These are phyloP conservation scores for Allolobophora icterica DNA, from an alignment of 2,888 invertebrate species.

Conservation along the genomic window DNA sequence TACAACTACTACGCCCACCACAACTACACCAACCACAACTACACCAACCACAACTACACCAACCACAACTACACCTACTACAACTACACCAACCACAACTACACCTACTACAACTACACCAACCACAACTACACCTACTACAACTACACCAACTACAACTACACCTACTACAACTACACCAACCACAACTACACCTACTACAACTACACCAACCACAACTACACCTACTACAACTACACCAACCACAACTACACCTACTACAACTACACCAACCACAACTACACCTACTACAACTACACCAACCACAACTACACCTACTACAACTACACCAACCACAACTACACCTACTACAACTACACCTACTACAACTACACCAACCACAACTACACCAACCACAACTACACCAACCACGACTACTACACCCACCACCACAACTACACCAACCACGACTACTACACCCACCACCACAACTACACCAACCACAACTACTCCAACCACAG, in stretches of 20 bases:
- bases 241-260: conserved; percentile 38
- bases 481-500: neutral
- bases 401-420: no score
- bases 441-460: conserved; percentile 25
- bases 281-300: neutral
- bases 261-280: neutral
- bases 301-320: no score
- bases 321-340: no score
- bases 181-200: conserved; percentile 36
- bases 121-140: conserved; percentile 42
- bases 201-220: conserved; percentile 30
- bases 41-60: conserved; percentile 40
- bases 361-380: no score
- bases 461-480: conserved; percentile 37
- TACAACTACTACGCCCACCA: conserved; percentile 38
- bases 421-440: no score
- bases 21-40: conserved; percentile 37
- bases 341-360: no score
- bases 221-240: conserved; percentile 27
- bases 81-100: conserved; percentile 40
- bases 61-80: conserved; percentile 44
- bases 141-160: conserved; percentile 42
- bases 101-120: conserved; percentile 44
- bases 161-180: conserved; percentile 35
- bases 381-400: no score